Conservation (phyloP, 2,797 vertebrate genomes). For the Tapera naevia region DNA sequence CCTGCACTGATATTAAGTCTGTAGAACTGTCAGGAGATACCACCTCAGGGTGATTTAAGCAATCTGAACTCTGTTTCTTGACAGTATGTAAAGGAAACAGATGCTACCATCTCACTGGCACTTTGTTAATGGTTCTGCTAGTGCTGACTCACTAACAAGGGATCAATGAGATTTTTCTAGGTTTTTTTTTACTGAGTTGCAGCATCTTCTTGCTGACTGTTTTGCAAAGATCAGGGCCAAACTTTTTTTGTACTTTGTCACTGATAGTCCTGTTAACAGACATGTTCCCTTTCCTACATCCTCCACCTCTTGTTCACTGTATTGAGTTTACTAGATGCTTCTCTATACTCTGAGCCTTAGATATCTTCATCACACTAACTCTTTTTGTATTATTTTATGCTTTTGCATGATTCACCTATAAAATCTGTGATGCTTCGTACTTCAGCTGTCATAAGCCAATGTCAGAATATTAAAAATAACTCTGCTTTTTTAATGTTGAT, state of each 20-base stretch:
- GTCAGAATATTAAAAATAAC: neutral
- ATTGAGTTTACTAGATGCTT: neutral
- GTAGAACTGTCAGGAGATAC: neutral
- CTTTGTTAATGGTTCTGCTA: neutral
- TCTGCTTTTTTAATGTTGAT: neutral
- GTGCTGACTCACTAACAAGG: neutral
- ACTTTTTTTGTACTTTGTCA: neutral
- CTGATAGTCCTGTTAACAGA: neutral
- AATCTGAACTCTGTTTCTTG: neutral
- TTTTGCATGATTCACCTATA: neutral
- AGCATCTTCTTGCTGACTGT: neutral
- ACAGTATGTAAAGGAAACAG: neutral
- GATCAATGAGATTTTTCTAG: neutral
- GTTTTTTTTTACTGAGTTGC: neutral
- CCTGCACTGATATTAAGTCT: neutral
- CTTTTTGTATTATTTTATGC: neutral
- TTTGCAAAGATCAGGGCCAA: neutral
- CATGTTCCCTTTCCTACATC: accelerated
- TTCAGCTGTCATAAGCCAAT: neutral
- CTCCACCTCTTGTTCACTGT: neutral
- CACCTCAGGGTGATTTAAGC: neutral
- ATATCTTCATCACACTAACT: neutral
- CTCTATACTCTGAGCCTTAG: neutral
- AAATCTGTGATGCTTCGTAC: neutral
- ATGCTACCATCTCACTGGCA: neutral